These are phyloP conservation scores for Chloropsis cyanopogon DNA, from an alignment of 2,113 vertebrate genomes.

Conservation along the genomic window DNA sequence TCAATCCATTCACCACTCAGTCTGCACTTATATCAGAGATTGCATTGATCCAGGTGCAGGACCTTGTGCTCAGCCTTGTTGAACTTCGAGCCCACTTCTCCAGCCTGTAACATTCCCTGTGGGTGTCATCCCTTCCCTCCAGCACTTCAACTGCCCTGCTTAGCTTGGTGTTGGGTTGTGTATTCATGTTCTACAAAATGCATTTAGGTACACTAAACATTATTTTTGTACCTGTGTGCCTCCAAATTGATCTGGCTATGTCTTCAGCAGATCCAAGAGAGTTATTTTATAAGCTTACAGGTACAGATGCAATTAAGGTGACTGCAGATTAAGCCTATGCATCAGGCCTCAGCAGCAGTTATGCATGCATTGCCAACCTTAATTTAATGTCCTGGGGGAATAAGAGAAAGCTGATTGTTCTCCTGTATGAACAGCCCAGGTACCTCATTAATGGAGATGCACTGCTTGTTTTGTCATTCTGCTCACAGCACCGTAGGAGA, in stretches of 20 bases:
- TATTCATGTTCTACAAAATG: background rate
- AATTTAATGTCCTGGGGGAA: constrained; percentile 11
- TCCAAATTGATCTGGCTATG: background rate
- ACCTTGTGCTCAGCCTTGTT: background rate
- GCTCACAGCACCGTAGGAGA: background rate
- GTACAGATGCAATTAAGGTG: background rate
- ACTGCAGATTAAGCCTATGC: background rate
- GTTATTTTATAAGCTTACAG: background rate
- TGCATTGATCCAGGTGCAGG: accelerated
- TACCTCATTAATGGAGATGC: constrained; percentile 19
- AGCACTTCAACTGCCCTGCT: background rate
- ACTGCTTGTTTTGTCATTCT: background rate
- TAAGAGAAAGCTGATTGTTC: background rate
- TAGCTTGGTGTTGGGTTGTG: background rate
- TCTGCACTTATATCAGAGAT: background rate
- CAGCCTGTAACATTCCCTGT: background rate
- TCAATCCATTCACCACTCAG: background rate
- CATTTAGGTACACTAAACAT: background rate
- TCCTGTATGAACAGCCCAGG: background rate
- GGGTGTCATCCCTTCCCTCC: background rate
- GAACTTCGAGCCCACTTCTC: background rate
- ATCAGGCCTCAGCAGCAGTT: background rate
- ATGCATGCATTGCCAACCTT: background rate
- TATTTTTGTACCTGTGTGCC: background rate
- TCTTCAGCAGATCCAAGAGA: background rate